These are phyloP conservation scores for Chamaetylas fuelleborni DNA, from an alignment of 2,113 vertebrate genomes.

Conservation along the genomic window DNA sequence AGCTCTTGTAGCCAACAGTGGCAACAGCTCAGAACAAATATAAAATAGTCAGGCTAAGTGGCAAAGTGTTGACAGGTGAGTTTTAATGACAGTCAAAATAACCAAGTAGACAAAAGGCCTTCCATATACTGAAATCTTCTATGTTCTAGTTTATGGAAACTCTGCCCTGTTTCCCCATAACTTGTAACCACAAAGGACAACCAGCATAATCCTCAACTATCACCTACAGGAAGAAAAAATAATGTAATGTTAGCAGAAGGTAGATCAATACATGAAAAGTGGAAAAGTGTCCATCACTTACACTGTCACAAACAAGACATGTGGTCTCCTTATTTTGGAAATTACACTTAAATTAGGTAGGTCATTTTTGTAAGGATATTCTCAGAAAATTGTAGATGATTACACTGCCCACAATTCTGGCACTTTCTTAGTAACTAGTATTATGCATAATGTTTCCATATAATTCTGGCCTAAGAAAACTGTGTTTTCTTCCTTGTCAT, in stretches of 20 bases:
- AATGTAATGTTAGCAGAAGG: not conserved
- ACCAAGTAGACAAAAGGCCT: not conserved
- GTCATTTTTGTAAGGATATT: slow-evolving; percentile 23
- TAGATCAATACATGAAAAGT: not conserved
- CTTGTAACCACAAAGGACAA: not conserved
- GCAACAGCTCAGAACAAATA: not conserved
- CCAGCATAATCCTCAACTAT: not conserved
- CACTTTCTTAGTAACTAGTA: not conserved
- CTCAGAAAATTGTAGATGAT: slow-evolving; percentile 57
- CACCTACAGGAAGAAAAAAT: not conserved
- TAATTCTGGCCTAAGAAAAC: not conserved
- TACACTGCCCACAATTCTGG: slow-evolving; percentile 1
- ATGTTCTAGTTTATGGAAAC: not conserved
- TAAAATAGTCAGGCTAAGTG: not conserved
- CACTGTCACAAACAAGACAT: not conserved
- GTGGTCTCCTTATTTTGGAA: slow-evolving; percentile 33
- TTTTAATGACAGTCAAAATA: slow-evolving; percentile 6
- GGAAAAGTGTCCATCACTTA: not conserved
- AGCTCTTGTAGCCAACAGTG: not conserved
- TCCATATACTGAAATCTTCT: not conserved
- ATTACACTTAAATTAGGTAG: slow-evolving; percentile 28
- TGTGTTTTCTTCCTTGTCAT: not conserved
- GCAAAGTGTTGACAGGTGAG: not conserved
- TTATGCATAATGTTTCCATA: not conserved
- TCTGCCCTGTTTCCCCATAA: not conserved